Evolutionary conservation across 2,113 vertebrate genomes (phyloP), one percentile per base, ranked within the genome.

Genomic region (Struthio camelus): DNA sequence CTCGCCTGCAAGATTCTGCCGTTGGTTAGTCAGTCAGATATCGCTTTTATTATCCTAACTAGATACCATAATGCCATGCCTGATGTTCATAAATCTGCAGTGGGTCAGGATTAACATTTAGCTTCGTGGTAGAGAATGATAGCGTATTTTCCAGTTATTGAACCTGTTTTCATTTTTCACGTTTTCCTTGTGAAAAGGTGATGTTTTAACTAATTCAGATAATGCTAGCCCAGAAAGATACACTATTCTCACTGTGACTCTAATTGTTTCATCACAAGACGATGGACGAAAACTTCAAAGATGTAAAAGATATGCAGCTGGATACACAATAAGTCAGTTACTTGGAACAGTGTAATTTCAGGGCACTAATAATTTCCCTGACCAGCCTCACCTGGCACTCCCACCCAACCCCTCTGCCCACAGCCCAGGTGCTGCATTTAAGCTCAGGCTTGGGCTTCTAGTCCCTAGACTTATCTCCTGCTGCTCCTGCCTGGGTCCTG

Each of bases 1-100:
- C 10, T 80, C 1, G 3, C 1, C 0, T 0, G 6, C 14, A 56
- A 59, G 50, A 75, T 28, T 28, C 3, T 0, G 16, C 27, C 40
- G 59, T 44, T 53, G 67, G 20, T 70, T 75, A 71, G 36, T 75
- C 66, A 87, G 32, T 73, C 70, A 93, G 40, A 66, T n/a, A 5
- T 4, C 19, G 56, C 36, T 62, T 46, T 70, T 46, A n/a, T 46
- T 70, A 65, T 44, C 87, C 42, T 81, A 80, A 42, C 32, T 53
- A 71, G 58, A 69, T 77, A 48, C 12, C 19, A 28, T 24, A 64
- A 80, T 82, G 82, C 62, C 71, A 85, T 73, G 44, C 62, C 72
- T 73, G 34, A 54, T 89, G 53, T 38, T 42, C 10, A 11, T 18
- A 77, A 30, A 58, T 61, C 58, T 69, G n/a, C 30, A 38, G 17